These are phyloP conservation scores for Scomber colias DNA, from an alignment of 2,113 vertebrate species.

Conservation along the genomic window DNA sequence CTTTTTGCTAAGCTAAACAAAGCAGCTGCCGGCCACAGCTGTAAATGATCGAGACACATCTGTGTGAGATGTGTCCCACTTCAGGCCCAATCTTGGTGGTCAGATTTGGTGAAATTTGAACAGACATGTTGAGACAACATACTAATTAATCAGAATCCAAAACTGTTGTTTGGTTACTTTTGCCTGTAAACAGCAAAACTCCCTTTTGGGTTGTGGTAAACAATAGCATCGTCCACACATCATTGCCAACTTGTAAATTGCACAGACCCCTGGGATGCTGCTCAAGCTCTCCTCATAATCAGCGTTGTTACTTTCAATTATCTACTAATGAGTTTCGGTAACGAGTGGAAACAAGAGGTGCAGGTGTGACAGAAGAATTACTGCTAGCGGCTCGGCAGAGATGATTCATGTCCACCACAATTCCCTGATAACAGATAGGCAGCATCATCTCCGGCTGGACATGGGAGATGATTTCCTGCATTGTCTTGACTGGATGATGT, in stretches of 20 bases:
- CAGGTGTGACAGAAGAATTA: slow-evolving; percentile 66
- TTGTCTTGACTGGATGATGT: slow-evolving; percentile 33
- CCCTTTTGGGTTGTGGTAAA: slow-evolving; percentile 47
- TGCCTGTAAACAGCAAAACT: slow-evolving; percentile 46
- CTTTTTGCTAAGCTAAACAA: no score
- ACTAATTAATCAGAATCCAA: slow-evolving; percentile 45
- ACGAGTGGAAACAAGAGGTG: slow-evolving; percentile 67
- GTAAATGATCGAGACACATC: no score
- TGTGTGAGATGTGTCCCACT: neutral
- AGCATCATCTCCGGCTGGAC: slow-evolving; percentile 17
- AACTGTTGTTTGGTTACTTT: slow-evolving; percentile 21
- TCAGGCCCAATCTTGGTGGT: neutral
- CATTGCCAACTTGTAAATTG: slow-evolving; percentile 65
- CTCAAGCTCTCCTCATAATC: slow-evolving; percentile 69
- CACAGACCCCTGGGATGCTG: slow-evolving; percentile 66
- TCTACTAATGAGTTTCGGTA: slow-evolving; percentile 75
- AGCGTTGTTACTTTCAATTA: slow-evolving; percentile 78
- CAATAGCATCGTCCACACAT: slow-evolving; percentile 39
- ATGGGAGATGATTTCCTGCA: slow-evolving; percentile 34
- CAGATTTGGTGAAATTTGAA: neutral
- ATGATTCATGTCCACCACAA: slow-evolving; percentile 49
- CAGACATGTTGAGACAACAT: slow-evolving; percentile 33
- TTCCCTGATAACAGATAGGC: slow-evolving; percentile 13
- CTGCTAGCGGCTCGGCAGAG: slow-evolving; percentile 30
- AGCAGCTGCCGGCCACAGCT: no score